Evolutionary conservation across 2,888 invertebrate genomes (phyloP).

Genomic region (Lepidonotus clava): DNA sequence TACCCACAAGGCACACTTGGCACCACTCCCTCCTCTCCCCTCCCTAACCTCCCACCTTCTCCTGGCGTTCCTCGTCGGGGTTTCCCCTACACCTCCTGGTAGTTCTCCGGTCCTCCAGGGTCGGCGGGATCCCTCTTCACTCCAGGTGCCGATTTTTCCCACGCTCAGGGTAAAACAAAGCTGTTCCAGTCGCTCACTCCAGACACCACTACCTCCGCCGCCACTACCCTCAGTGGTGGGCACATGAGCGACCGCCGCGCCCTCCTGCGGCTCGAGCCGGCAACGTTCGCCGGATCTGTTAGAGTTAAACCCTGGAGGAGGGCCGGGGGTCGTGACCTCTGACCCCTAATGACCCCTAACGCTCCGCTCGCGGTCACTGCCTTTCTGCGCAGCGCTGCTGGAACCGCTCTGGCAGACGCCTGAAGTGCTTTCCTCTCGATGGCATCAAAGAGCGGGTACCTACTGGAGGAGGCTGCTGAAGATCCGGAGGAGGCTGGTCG

Average conservation of each 20-base stretch:
- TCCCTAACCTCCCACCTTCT: not conserved
- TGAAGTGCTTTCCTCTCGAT: slow-evolving; percentile 27
- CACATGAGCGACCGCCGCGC: not conserved
- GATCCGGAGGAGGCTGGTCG: not conserved
- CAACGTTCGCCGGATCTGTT: not conserved
- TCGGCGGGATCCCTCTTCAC: not conserved
- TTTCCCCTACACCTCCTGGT: not conserved
- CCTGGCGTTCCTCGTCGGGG: not conserved
- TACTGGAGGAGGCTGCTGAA: not conserved
- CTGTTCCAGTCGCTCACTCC: not conserved
- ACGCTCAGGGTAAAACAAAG: not conserved
- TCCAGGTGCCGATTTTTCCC: slow-evolving; percentile 13
- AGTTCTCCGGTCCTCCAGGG: not conserved
- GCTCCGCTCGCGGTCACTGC: not conserved
- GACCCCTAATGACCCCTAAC: not conserved
- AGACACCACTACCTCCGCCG: not conserved
- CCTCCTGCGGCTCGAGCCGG: not conserved
- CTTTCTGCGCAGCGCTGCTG: not conserved
- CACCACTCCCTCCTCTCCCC: too few species aligned
- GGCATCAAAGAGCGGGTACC: slow-evolving; percentile 23
- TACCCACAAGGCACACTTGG: too few species aligned
- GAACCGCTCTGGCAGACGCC: slow-evolving; percentile 16
- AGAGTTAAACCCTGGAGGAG: not conserved
- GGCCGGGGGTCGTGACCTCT: not conserved
- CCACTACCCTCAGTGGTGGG: not conserved